Base-by-base conservation (phyloP, 2,113 vertebrate genomes). In the Dipodomys merriami region DNA sequence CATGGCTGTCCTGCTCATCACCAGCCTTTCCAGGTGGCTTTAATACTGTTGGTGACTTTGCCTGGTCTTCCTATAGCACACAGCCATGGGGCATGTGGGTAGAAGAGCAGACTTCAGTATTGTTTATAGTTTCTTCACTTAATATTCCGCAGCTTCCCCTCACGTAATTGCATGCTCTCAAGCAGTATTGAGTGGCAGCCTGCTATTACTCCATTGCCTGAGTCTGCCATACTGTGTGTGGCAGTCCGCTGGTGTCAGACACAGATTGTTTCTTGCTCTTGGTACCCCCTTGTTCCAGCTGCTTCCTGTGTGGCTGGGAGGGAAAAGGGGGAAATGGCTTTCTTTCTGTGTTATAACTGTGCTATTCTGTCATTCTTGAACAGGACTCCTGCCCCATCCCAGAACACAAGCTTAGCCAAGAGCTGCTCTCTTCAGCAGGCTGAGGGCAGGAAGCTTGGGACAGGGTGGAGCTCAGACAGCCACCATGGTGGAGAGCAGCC, bases 221-320 rank as follows among this genome's bases (percentile, higher is more conserved):
- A 27, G 7, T 35, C 64, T 83, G 19, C 83, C 27, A 0, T 27
- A 18, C 5, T 33, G 60, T 69, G 10, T 62, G 29, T 29, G 68
- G 44, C 23, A 0, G 29, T 35, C 60, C 25, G 29, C 29, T 11
- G 0, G 2, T 35, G 35, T 73, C 67, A 22, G 2, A 35, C 12
- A 15, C 0, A 44, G 39, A 33, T 13, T 5, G 13, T 22, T 64
- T 22, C 44, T 83, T 25, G 39, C 30, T 74, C 46, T 53, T 35
- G 35, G 30, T 3, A 6, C 76, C 19, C 29, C 35, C 49, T 22
- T 87, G 44, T 44, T 23, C 35, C 78, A 1, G 74, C 82, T 90
- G 78, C 69, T 69, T 71, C 46, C 33, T 85, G 71, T 60, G 15
- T 83, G 74, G 49, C 90, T 53, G 7, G 23, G 92, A 73, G 64